Base-by-base conservation (phyloP, 2,888 invertebrate genomes). In the Trichopoda pennipes region DNA sequence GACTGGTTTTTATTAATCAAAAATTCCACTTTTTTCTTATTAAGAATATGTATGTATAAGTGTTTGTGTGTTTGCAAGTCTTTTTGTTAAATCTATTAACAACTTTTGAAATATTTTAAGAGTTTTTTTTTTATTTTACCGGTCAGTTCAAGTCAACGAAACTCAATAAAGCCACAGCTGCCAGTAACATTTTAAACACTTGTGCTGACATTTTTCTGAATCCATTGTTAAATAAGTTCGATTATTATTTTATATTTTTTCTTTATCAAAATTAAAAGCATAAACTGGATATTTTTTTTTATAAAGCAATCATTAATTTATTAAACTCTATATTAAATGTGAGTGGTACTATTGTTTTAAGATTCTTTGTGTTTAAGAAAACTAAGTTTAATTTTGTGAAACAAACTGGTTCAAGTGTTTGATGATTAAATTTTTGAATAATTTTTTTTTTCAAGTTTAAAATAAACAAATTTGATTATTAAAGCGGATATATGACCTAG, bases 171-270 rank as follows among this genome's bases (percentile, higher is more conserved):
- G 56, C 47, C 60, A 16, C 73, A 72, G 73, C 79, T 72, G 68
- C 56, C 42, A 64, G 12, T 53, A 64, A 68, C 8, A 69, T 53
- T n/a, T n/a, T 21, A 47, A 70, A 76, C 77, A 68, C 77, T 77
- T 77, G 63, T 58, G 68, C 64, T 77, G 76, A 80, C 73, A 83
- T 69, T 83, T 63, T 73, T 66, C 74, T 83, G 61, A 83, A 76
- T 38, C 73, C 76, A 73, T 80, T 72, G 61, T 73, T 79, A 72
- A 76, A 32, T 72, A 61, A 68, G 72, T 77, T 83, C 60, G 44
- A 53, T 80, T 83, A 78, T 78, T 78, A 78, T 35, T 60, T 49
- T 53, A n/a, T 58, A 21, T 42, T 68, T 28, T 53, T 60, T 44
- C 58, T 55, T 32, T 47, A 28, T 21, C 55, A 28, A 72, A 80